These are phyloP conservation scores for Ceratina calcarata DNA, from an alignment of 1,140 invertebrate genomes.

Conservation along the genomic window DNA sequence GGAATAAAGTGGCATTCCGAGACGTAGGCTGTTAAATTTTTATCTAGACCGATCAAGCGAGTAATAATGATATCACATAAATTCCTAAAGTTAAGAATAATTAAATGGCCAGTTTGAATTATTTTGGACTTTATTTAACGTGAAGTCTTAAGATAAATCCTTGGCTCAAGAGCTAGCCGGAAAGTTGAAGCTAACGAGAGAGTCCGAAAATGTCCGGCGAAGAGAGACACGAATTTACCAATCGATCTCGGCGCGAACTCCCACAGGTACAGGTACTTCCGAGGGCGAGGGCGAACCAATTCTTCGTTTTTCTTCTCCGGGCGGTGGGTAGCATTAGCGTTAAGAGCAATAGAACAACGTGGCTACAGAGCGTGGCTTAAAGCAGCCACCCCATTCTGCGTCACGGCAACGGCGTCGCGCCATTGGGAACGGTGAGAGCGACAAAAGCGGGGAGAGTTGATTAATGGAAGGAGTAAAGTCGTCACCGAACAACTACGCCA, in stretches of 20 bases:
- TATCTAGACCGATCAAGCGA: neutral
- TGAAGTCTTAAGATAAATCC: neutral
- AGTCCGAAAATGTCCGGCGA: conserved; percentile 39
- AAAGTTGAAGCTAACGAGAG: conserved; percentile 12
- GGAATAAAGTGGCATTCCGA: neutral
- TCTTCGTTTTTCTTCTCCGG: conserved; percentile 58
- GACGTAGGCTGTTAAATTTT: neutral
- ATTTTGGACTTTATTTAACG: neutral
- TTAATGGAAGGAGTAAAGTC: conserved; percentile 76
- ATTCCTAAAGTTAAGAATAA: neutral
- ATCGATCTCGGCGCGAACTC: conserved; percentile 59
- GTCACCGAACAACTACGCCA: conserved; percentile 67
- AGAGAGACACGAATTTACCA: conserved; percentile 52
- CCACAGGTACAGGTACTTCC: conserved; percentile 48
- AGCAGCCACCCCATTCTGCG: conserved; percentile 48
- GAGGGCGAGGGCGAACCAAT: neutral
- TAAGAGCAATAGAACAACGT: conserved; percentile 75
- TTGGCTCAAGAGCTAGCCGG: neutral
- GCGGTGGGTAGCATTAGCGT: conserved; percentile 71
- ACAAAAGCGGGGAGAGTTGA: conserved; percentile 74
- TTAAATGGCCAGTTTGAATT: neutral
- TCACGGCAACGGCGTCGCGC: conserved; percentile 13
- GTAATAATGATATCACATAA: neutral
- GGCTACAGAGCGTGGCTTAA: conserved; percentile 69
- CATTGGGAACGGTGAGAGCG: conserved; percentile 52